Evolutionary conservation across 2,888 invertebrate species (phyloP).

Genomic region (Himalopsyche anomala): DNA sequence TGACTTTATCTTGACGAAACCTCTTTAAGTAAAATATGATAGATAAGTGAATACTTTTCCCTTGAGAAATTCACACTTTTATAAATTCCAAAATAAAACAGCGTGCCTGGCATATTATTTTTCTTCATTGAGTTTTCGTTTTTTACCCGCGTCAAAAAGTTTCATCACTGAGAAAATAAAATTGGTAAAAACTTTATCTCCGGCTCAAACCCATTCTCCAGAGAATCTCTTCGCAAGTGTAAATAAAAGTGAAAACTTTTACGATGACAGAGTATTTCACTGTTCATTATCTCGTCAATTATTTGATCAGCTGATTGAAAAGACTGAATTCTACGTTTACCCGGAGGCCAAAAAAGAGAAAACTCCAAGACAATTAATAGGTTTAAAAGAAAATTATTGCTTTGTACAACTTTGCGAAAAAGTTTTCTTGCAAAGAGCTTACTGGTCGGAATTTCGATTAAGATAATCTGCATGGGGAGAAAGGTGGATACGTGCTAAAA

Average conservation of each 20-base stretch:
- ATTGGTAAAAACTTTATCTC: conserved; percentile 13
- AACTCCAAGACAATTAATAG: too few species aligned
- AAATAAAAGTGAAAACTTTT: conserved; percentile 46
- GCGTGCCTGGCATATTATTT: conserved; percentile 4
- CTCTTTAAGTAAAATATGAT: background rate
- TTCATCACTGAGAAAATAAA: conserved; percentile 23
- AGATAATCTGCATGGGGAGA: too few species aligned
- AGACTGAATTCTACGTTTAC: conserved; percentile 23
- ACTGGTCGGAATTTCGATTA: background rate
- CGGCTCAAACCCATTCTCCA: background rate
- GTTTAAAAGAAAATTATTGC: too few species aligned
- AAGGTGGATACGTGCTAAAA: too few species aligned
- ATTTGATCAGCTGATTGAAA: conserved; percentile 58
- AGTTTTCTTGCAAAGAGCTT: background rate
- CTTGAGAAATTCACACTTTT: conserved; percentile 10
- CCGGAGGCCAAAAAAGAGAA: background rate
- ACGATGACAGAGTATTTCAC: conserved; percentile 27
- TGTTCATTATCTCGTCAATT: conserved; percentile 55
- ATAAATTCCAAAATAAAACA: conserved; percentile 21
- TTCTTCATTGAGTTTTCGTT: background rate
- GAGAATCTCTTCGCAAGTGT: conserved; percentile 25
- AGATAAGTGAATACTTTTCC: conserved; percentile 25
- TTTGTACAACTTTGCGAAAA: too few species aligned
- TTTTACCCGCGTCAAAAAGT: conserved; percentile 42
- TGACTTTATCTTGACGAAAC: too few species aligned